phyloP scores from a whole-genome alignment of 2,797 vertebrate species.

The Euthynnus affinis region DNA sequence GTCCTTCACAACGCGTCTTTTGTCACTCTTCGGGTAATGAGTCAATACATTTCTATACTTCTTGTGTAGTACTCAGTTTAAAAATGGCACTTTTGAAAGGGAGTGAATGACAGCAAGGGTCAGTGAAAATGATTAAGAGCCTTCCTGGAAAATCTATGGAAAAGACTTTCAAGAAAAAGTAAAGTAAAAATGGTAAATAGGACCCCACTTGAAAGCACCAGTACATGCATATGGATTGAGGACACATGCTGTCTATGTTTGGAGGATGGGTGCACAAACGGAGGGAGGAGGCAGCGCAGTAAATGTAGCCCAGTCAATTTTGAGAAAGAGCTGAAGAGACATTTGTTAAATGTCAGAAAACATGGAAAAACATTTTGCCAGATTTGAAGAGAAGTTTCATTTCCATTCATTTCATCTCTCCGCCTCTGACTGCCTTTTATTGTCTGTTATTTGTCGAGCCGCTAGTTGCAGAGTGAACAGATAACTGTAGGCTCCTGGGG shows the following conservation, averaged over 20 bases:
- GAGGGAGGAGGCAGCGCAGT: constrained; percentile 25
- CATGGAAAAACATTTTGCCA: constrained; percentile 14
- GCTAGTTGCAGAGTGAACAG: constrained; percentile 58
- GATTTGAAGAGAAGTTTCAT: constrained; percentile 44
- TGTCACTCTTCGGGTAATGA: not conserved
- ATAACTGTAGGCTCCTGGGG: constrained; percentile 59
- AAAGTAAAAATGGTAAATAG: not conserved
- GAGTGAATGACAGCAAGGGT: not conserved
- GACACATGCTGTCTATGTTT: not conserved
- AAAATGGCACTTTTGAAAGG: not conserved
- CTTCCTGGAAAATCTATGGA: constrained; percentile 14
- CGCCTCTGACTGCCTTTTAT: constrained; percentile 47
- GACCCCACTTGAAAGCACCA: not conserved
- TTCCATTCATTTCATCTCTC: constrained; percentile 23
- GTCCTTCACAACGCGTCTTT: not conserved
- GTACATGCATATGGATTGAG: not conserved
- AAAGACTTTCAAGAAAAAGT: not conserved
- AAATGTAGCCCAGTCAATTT: constrained; percentile 2
- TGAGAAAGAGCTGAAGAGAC: constrained; percentile 18
- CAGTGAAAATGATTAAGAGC: not conserved
- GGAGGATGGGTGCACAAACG: constrained; percentile 34
- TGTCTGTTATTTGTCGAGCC: constrained; percentile 70
- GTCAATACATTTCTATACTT: not conserved
- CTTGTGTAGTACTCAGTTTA: not conserved
- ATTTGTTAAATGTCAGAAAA: constrained; percentile 46